Base-by-base conservation (phyloP, 2,113 vertebrate species). In the Progne subis region DNA sequence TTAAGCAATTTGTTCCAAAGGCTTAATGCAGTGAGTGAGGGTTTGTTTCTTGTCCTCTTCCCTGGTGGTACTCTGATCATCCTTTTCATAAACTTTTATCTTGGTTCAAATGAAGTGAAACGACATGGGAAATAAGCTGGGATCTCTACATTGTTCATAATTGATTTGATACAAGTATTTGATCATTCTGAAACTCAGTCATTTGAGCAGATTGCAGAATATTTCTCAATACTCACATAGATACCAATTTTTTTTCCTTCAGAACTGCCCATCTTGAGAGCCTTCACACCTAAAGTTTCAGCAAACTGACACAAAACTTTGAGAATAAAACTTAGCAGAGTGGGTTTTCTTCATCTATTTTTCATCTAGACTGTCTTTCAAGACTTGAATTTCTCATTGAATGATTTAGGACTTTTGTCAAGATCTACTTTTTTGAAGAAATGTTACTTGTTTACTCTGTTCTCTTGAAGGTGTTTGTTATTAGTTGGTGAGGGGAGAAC, bases 101-200 rank as follows among this genome's bases (percentile, higher is more conserved):
- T 80, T 47, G 34, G 46, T 89, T 89, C 87, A 83, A 91, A 94
- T 83, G 46, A 91, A 95, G 29, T 47, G 77, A 91, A 92, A 65
- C 83, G 72, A 83, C 90, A 50, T 86, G 87, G 95, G 94, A 95
- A 96, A 92, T 96, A 92, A 94, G 76, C 55, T 77, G 24, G 21
- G 24, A 75, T 90, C 70, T 57, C 75, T 57, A 49, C n/a, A 63
- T 21, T 70, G 83, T 60, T 88, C 84, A 80, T 94, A 94, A 95
- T 47, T 88, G 26, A 94, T 86, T 91, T 77, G 63, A 89, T 72
- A 92, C 53, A 88, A 86, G 60, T 82, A 90, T 67, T 86, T 91
- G 34, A 80, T 46, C 46, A 57, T 39, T 86, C 67, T 80, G 44
- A 88, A 95, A 37, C 25, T 39, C 46, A 67, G 70, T 24, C 2